Evolutionary conservation across 2,888 invertebrate species (phyloP).

Genomic region (Melieria omissa): DNA sequence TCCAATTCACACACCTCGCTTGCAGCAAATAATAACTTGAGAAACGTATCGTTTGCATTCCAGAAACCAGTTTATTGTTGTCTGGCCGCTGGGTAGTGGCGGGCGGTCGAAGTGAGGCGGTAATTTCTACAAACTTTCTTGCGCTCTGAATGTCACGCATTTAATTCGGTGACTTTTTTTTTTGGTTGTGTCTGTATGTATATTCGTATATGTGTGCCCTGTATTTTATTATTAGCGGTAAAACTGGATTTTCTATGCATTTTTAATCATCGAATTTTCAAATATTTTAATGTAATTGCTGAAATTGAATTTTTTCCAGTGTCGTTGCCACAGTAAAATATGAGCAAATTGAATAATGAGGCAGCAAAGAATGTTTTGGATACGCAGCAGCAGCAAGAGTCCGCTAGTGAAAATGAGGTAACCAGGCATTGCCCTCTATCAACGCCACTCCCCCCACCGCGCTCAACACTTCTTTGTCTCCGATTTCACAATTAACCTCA

Average conservation of each 20-base stretch:
- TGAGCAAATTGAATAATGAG: constrained; percentile 63
- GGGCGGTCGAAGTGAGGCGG: no score
- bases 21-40: neutral
- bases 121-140: no score
- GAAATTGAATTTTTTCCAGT: constrained; percentile 11
- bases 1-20: no score
- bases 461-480: no score
- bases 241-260: no score
- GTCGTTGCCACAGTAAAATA: constrained; percentile 51
- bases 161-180: no score
- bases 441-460: no score
- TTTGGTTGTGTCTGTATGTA: neutral
- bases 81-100: no score
- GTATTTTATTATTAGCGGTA: neutral
- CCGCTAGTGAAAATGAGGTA: constrained; percentile 63
- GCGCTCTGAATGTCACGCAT: no score
- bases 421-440: constrained; percentile 13
- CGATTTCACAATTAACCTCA: no score
- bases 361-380: constrained; percentile 61
- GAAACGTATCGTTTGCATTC: neutral
- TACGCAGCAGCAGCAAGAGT: constrained; percentile 59
- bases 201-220: neutral
- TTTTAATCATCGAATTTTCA: neutral
- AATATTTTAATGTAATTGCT: neutral
- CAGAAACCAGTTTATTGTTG: neutral